Evolutionary conservation across 1,140 invertebrate species (phyloP), one percentile per base, ranked within the genome.

Genomic region (Berghia stephanieae): DNA sequence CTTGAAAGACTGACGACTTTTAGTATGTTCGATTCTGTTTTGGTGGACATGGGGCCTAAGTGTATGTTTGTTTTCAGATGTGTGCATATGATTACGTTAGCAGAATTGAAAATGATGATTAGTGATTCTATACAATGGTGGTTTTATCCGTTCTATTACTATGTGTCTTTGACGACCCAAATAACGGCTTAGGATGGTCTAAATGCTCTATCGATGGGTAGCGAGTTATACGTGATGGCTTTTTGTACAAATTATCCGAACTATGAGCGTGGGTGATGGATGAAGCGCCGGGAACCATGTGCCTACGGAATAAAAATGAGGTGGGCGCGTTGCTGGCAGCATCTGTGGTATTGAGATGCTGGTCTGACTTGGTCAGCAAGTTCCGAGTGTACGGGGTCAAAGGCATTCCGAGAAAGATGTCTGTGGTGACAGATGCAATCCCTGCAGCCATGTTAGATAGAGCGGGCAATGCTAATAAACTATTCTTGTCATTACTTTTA

Each of bases 201-300:
- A 81, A 52, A 52, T 79, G 69, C 49, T 81, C 80, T 31, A 81
- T 42, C 18, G 80, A 81, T 3, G 76, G 80, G 10, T 78, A 55
- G n/a, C 80, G 75, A 27, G 46, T 13, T 72, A 69, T 16, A 60
- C 44, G 10, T 18, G 70, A 18, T 42, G 52, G 72, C n/a, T 43
- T 60, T 46, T 44, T 78, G 8, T 21, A 71, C 38, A 79, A 24
- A 67, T 63, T 57, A 16, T 79, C 68, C 16, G 67, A 57, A 49
- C 80, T 79, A 6, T 68, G 44, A 34, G n/a, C n/a, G n/a, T n/a
- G n/a, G n/a, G n/a, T n/a, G 75, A 74, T 2, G 43, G 21, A 10
- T 60, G 52, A 21, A 71, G 8, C 21, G 31, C 24, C 43, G 31
- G 24, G 57, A 8, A 8, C 10, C 57, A 27, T 60, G 57, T 60